A percentile compares a stretch with the other conserved stretches of the same genome.
Evolutionary conservation across 2,797 vertebrate genomes (phyloP).

Genomic region (Brachyalestes nurse): DNA sequence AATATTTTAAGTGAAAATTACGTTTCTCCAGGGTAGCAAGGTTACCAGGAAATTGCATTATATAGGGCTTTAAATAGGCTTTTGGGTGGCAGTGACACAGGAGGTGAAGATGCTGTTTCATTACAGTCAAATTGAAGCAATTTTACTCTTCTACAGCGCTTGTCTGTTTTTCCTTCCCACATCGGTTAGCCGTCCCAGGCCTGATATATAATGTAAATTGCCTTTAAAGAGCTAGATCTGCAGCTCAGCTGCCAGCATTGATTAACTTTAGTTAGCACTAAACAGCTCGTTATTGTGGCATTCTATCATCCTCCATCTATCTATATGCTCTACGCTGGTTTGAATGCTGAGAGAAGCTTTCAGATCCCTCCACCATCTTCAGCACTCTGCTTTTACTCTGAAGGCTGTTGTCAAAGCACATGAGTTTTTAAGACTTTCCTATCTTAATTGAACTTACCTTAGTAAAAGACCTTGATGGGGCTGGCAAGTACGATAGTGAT

Average conservation of each 20-base stretch:
- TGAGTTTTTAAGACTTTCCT: neutral
- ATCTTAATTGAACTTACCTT: constrained; percentile 5
- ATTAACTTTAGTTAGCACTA: constrained; percentile 50
- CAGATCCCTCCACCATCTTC: constrained; percentile 5
- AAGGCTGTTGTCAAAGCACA: constrained; percentile 6
- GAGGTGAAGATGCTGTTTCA: constrained; percentile 39
- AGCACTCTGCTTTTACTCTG: constrained; percentile 1
- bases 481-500: neutral
- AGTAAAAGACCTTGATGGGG: constrained; percentile 9
- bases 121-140: constrained; percentile 54
- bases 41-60: constrained; percentile 46
- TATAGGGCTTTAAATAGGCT: constrained; percentile 38
- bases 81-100: constrained; percentile 36
- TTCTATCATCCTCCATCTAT: constrained; percentile 52
- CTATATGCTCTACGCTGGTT: constrained; percentile 39
- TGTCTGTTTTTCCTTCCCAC: constrained; percentile 22
- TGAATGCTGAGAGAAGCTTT: constrained; percentile 13
- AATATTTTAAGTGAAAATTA: constrained; percentile 42
- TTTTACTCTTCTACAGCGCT: constrained; percentile 23
- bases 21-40: constrained; percentile 42
- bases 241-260: constrained; percentile 45
- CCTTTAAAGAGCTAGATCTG: constrained; percentile 46
- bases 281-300: constrained; percentile 43
- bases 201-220: constrained; percentile 48
- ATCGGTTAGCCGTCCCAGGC: constrained; percentile 16